A percentile compares a stretch with the other conserved stretches of the same genome.
Evolutionary conservation across 1,140 invertebrate genomes (phyloP).

Genomic region (Aradophagus sp.): DNA sequence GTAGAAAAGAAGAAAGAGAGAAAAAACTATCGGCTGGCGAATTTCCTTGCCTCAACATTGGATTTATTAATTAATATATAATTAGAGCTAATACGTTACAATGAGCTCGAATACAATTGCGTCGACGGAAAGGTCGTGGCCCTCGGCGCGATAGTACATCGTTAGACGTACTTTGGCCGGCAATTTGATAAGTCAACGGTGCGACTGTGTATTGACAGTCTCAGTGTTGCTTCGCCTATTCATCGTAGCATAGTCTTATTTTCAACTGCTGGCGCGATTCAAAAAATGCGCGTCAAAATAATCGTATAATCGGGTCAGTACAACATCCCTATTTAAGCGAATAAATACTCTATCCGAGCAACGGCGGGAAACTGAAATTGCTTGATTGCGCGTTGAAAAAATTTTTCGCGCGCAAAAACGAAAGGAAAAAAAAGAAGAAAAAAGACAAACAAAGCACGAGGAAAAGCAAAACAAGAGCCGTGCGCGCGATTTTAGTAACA

Average conservation of each 20-base stretch:
- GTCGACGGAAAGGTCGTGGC: constrained; percentile 67
- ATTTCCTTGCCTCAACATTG: no score
- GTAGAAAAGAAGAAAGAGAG: no score
- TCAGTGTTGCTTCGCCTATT: constrained; percentile 68
- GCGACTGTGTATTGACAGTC: constrained; percentile 58
- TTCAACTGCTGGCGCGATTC: constrained; percentile 6
- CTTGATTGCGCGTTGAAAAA: no score
- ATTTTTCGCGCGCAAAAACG: no score
- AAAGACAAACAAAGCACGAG: no score
- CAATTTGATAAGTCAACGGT: constrained; percentile 70
- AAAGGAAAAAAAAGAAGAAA: no score
- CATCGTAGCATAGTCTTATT: constrained; percentile 47
- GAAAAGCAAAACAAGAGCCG: no score
- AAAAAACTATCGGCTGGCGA: no score
- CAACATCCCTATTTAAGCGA: constrained; percentile 1
- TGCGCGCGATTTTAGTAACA: no score
- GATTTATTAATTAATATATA: constrained; percentile 6
- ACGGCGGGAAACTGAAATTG: no score
- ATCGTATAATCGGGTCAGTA: constrained; percentile 32
- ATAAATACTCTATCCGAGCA: no score
- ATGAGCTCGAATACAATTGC: constrained; percentile 15
- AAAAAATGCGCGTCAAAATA: constrained; percentile 35
- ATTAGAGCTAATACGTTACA: constrained; percentile 34
- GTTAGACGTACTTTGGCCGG: constrained; percentile 73
- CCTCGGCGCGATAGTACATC: constrained; percentile 58